Conservation (phyloP, 2,888 invertebrate genomes). For the Branchipolynoe longqiensis region DNA sequence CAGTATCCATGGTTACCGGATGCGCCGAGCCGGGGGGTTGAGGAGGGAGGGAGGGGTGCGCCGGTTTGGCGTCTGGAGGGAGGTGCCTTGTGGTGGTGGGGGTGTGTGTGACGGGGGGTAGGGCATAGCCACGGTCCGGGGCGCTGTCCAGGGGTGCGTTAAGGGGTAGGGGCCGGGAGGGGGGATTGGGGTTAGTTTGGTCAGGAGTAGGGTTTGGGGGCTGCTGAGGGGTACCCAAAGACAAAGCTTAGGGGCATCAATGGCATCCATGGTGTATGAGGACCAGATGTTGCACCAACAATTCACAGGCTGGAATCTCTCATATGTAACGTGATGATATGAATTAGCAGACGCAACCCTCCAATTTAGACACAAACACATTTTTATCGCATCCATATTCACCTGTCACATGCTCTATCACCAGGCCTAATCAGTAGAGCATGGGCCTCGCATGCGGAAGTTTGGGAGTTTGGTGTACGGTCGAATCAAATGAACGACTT, state of each 20-base stretch:
- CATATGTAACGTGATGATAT: background rate
- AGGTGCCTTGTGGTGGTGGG: background rate
- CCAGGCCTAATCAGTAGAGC: too few relatives aligned
- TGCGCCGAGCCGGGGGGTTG: background rate
- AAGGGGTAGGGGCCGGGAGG: background rate
- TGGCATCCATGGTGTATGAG: too few relatives aligned
- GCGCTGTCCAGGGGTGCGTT: background rate
- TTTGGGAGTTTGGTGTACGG: too few relatives aligned
- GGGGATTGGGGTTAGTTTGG: background rate
- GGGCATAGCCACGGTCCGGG: background rate
- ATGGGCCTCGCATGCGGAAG: too few relatives aligned
- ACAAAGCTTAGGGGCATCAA: too few relatives aligned
- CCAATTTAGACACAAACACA: too few relatives aligned
- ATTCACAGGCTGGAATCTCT: too few relatives aligned
- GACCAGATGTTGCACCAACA: too few relatives aligned
- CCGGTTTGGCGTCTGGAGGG: background rate
- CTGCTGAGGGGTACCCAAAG: too few relatives aligned
- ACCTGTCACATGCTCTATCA: too few relatives aligned
- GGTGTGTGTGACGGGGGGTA: background rate
- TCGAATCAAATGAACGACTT: too few relatives aligned
- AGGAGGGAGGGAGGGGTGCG: background rate
- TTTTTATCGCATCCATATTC: too few relatives aligned
- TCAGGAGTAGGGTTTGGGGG: background rate
- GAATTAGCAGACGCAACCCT: background rate
- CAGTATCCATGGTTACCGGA: constrained; percentile 11